A percentile compares a stretch with the other conserved stretches of the same genome.
Evolutionary conservation across 2,888 invertebrate species (phyloP).

Genomic region (Uloborus plumipes): DNA sequence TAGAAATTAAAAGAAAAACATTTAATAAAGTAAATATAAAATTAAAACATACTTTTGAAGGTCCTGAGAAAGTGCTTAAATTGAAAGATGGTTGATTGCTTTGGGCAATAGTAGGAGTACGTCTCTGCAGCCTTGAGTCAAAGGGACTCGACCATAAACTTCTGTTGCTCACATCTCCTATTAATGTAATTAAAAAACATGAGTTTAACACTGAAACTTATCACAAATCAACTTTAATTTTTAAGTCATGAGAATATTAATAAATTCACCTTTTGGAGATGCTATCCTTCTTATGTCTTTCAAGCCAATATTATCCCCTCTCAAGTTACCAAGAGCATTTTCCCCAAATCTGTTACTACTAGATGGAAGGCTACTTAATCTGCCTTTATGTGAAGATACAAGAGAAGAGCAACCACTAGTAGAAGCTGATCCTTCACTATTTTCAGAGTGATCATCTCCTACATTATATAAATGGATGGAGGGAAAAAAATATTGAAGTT

Average conservation of each 20-base stretch:
- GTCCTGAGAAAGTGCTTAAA: conserved; percentile 44
- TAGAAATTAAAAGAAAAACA: too few relatives aligned
- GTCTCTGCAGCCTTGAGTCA: conserved; percentile 19
- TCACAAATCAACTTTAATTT: background rate
- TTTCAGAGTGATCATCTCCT: conserved; percentile 65
- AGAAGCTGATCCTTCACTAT: conserved; percentile 63
- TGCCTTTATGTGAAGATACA: conserved; percentile 58
- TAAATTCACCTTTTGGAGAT: conserved; percentile 21
- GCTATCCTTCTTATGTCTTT: conserved; percentile 23
- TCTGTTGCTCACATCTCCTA: conserved; percentile 35
- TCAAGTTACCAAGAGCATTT: conserved; percentile 35
- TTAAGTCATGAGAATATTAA: background rate
- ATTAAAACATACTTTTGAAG: conserved; percentile 47
- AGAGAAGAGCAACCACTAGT: conserved; percentile 65
- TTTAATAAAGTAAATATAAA: background rate
- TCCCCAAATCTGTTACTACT: conserved; percentile 25
- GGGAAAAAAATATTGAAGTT: background rate
- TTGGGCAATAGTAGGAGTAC: conserved; percentile 34
- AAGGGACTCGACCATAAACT: conserved; percentile 41
- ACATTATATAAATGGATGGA: background rate
- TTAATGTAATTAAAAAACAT: background rate
- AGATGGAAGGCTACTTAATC: conserved; percentile 18
- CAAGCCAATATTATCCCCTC: conserved; percentile 18
- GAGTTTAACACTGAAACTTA: background rate
- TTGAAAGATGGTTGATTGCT: conserved; percentile 50